Evolutionary conservation across 2,888 invertebrate genomes (phyloP).

Genomic region (Stictocephala bisonia): DNA sequence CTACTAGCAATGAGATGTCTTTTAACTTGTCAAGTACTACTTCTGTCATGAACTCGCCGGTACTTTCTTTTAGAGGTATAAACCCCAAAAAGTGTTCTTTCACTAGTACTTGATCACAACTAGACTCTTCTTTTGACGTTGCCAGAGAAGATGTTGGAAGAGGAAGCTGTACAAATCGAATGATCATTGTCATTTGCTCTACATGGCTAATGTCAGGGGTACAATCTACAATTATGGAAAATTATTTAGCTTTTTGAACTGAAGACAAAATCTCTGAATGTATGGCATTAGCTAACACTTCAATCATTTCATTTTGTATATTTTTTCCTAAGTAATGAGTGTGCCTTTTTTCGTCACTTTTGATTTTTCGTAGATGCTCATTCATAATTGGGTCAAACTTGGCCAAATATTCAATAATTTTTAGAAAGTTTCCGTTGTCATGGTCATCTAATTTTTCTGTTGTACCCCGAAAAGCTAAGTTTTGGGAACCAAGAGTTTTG

Average conservation of each 20-base stretch:
- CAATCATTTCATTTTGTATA: constrained; percentile 36
- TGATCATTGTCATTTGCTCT: constrained; percentile 32
- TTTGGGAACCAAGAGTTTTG: neutral
- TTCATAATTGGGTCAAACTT: constrained; percentile 22
- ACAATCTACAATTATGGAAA: constrained; percentile 17
- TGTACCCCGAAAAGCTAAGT: neutral
- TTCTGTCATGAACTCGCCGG: constrained; percentile 14
- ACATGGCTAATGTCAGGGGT: constrained; percentile 19
- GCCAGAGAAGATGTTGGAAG: neutral
- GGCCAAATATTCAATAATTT: constrained; percentile 17
- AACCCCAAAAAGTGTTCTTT: constrained; percentile 37
- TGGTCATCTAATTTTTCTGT: neutral
- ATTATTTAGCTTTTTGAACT: constrained; percentile 16
- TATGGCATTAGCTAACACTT: neutral
- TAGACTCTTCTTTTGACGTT: neutral
- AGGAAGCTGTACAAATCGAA: constrained; percentile 16
- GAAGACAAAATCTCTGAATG: neutral
- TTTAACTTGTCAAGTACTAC: constrained; percentile 1
- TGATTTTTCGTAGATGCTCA: constrained; percentile 32
- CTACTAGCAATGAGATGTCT: neutral
- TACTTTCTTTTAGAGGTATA: neutral
- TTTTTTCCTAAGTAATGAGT: constrained; percentile 27
- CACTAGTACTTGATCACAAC: no score
- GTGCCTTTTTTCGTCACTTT: neutral
- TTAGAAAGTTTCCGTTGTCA: constrained; percentile 24